phyloP scores from a whole-genome alignment of 2,113 vertebrate genomes.

The Rhinoderma darwinii region DNA sequence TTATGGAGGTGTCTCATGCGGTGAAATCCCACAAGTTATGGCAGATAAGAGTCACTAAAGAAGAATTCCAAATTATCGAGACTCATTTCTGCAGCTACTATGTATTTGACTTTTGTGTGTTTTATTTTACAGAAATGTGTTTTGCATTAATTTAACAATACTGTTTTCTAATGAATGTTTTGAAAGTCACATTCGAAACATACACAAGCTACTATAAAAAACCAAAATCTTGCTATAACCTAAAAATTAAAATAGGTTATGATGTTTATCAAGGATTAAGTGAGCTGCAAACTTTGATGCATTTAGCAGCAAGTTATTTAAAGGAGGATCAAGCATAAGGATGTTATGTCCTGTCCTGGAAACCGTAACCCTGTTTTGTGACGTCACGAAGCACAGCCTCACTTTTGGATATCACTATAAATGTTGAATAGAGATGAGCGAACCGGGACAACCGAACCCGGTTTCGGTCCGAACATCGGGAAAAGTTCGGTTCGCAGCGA shows the following conservation, averaged over 20 bases:
- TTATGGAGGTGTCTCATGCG: slow-evolving; percentile 38
- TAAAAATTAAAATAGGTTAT: neutral
- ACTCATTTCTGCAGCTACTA: neutral
- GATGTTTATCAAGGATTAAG: neutral
- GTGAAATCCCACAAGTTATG: slow-evolving; percentile 53
- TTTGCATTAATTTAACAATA: neutral
- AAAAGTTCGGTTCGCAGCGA: no score
- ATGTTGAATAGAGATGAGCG: no score
- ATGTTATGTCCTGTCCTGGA: neutral
- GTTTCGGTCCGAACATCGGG: no score
- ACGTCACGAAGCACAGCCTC: no score
- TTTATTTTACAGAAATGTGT: neutral
- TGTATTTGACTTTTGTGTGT: neutral
- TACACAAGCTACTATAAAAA: neutral
- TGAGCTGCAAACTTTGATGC: neutral
- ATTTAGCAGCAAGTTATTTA: neutral
- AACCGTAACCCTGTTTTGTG: no score
- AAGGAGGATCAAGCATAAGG: neutral
- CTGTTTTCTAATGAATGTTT: neutral
- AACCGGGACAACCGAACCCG: no score
- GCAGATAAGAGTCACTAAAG: neutral
- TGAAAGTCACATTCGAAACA: neutral
- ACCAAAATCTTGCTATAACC: neutral
- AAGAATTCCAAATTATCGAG: slow-evolving; percentile 12
- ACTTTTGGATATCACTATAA: no score